Evolutionary conservation across 2,113 vertebrate genomes (phyloP).

Genomic region (Xiphophorus couchianus): DNA sequence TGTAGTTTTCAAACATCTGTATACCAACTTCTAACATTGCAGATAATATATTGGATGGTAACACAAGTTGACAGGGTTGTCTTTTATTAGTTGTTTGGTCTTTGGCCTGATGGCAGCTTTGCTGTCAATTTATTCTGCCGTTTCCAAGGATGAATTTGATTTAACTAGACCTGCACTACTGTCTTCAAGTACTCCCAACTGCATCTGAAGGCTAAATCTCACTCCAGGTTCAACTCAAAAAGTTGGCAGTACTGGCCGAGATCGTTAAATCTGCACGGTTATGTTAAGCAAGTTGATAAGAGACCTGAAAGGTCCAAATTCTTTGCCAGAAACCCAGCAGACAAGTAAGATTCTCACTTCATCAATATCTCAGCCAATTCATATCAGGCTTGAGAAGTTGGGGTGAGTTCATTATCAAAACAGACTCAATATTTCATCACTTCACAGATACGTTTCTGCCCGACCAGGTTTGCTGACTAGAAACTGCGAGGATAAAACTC

Average conservation of each 20-base stretch:
- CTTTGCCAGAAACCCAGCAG: conserved; percentile 36
- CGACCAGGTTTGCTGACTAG: conserved; percentile 43
- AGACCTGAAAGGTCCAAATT: conserved; percentile 31
- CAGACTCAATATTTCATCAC: conserved; percentile 60
- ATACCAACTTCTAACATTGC: no score
- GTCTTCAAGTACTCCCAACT: not conserved
- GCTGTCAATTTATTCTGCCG: not conserved
- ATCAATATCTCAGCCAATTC: conserved; percentile 59
- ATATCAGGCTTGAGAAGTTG: conserved; percentile 55
- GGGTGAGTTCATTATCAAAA: conserved; percentile 64
- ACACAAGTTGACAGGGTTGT: no score
- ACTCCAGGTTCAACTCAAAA: not conserved
- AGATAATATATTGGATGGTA: no score
- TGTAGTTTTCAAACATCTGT: no score
- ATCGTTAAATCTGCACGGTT: conserved; percentile 25
- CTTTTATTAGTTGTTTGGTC: no score
- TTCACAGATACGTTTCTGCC: conserved; percentile 51
- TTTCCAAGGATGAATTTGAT: not conserved
- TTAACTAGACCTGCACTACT: not conserved
- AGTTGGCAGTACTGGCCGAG: conserved; percentile 47
- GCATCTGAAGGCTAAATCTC: not conserved
- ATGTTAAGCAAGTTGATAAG: conserved; percentile 45
- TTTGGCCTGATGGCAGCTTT: not conserved
- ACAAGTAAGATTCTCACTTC: conserved; percentile 45
- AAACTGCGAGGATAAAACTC: conserved; percentile 41